Evolutionary conservation across 2,797 vertebrate genomes (phyloP).

Genomic region (Philypnodon macrostomus): DNA sequence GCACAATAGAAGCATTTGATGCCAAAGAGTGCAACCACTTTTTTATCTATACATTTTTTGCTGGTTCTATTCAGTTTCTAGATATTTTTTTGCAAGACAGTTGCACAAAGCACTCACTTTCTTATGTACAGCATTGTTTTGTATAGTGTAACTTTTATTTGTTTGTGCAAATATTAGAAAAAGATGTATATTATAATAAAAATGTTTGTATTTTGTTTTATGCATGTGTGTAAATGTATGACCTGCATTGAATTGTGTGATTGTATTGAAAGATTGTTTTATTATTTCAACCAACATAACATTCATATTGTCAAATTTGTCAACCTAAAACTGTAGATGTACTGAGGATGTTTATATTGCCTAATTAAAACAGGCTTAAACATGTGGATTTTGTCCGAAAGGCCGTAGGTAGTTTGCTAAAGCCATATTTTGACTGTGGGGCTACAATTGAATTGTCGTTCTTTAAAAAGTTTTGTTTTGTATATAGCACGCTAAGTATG

Average conservation of each 20-base stretch:
- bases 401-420: conserved; percentile 24
- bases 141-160: conserved; percentile 72
- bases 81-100: conserved; percentile 47
- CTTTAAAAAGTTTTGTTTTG: conserved; percentile 57
- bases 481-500: conserved; percentile 59
- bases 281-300: conserved; percentile 22
- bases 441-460: conserved; percentile 34
- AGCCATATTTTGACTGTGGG: conserved; percentile 29
- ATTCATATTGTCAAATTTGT: conserved; percentile 4
- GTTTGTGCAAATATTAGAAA: conserved; percentile 70
- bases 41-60: conserved; percentile 42
- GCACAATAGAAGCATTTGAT: conserved; percentile 50
- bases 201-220: conserved; percentile 44
- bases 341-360: conserved; percentile 19
- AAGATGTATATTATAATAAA: conserved; percentile 51
- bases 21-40: conserved; percentile 73
- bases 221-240: conserved; percentile 55
- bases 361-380: conserved; percentile 34
- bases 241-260: conserved; percentile 53
- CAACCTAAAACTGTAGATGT: conserved; percentile 1
- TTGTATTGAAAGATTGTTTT: conserved; percentile 41
- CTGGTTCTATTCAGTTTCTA: conserved; percentile 28
- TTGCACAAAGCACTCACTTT: conserved; percentile 64
- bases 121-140: conserved; percentile 68
- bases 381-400: conserved; percentile 29